Evolutionary conservation across 2,113 vertebrate species (phyloP), one percentile per base, ranked within the genome.

Genomic region (Lophura nycthemera): DNA sequence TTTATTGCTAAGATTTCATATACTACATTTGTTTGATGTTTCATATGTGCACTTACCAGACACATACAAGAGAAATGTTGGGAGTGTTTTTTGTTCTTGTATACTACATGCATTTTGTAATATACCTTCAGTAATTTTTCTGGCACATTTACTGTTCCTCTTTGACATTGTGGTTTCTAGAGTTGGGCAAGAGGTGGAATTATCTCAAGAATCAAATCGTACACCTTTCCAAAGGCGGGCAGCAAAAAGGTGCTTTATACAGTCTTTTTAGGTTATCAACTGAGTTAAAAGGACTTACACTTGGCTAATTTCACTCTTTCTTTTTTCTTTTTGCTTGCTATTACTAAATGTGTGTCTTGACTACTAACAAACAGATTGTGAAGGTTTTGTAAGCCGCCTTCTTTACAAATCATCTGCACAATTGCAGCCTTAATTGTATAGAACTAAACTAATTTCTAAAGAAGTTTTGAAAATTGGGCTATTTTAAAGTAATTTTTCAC

Each of bases 131-230:
- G 18, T 47, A 69, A 50, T 95, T 90, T 98, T 93, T 42, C 91
- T 97, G 88, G 95, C 85, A 81, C 66, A 74, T 73, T 97, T 94
- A 97, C 89, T 97, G 24, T 98, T 98, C 94, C 96, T 98, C 94
- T 99, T 97, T 98, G 97, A 98, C 96, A 50, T 98, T 98, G 89
- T 97, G 98, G 93, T 99, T 99, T 99, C 96, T 97, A 99, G 99
- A 97, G 66, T 90, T 98, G 83, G 97, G 97, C 98, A 88, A 96
- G 97, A 74, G 97, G 97, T 98, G 98, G 98, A 98, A 96, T 99
- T 96, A 84, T 99, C 97, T 97, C 97, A 97, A 99, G 96, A 97
- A 24, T 99, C 98, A 99, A 97, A 98, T 98, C 98, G 60, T 98
- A 98, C 98, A 98, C 98, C 97, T 98, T 98, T 96, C 97, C 98